Base-by-base conservation (phyloP, 2,888 invertebrate species). In the Calliopum simillimum region DNA sequence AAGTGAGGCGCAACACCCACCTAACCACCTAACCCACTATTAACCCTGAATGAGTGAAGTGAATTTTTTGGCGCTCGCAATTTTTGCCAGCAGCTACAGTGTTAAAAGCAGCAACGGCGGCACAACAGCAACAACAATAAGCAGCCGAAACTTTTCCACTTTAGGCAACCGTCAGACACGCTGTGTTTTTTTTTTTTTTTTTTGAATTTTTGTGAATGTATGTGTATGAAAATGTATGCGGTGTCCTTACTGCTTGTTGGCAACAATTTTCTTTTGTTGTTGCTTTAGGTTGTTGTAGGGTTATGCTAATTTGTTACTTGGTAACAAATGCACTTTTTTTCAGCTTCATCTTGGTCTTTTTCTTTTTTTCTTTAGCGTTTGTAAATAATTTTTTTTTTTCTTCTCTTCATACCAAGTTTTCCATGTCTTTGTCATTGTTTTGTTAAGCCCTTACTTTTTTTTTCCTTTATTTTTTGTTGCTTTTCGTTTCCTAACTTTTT, bases 311-410 rank as follows among this genome's bases (percentile, higher is more conserved):
- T 49, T 53, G 53, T 53, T 53, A 53, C 53, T 53, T 53, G 21
- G 23, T 23, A 53, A 23, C 53, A 53, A 53, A 53, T 23, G 23
- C 23, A 53, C 13, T 53, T 53, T 53, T 53, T 8, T 33, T 5
- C 33, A 8, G 41, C 56, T 41, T 59, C 43, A 23, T 51, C 33
- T 44, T 53, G 4, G 44, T 13, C 23, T 65, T 55, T n/a, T 6
- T 46, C 23, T 19, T 21, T 47, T 21, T 55, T 70, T 65, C 51
- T 62, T 51, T 25, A 68, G 68, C 68, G 64, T 47, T 63, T 69
- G 58, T 23, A 53, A 51, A 53, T 13, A 21, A 19, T 53, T 12
- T 53, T 13, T 5, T 23, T 53, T 53, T 53, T 21, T 13, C 19
- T 53, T 23, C 2, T n/a, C n/a, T n/a, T n/a, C n/a, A n/a, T 12